These are phyloP conservation scores for Sus cebifrons DNA, from an alignment of 2,797 vertebrate species.

Conservation along the genomic window DNA sequence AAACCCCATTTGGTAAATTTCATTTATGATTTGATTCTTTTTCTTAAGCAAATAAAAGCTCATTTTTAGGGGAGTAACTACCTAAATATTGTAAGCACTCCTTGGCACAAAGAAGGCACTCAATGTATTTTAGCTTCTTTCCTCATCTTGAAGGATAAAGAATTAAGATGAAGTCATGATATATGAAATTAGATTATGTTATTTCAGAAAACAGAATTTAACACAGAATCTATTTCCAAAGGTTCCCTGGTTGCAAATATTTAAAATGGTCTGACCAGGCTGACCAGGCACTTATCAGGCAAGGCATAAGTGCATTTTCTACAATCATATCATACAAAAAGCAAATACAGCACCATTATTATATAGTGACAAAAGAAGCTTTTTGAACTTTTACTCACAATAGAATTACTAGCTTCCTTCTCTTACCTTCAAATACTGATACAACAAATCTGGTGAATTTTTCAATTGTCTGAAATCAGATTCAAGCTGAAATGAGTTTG, in stretches of 20 bases:
- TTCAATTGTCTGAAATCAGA: slow-evolving; percentile 95
- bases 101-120: neutral
- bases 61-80: slow-evolving; percentile 16
- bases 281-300: neutral
- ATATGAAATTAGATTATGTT: slow-evolving; percentile 14
- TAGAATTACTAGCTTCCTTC: neutral
- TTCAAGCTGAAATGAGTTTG: slow-evolving; percentile 97
- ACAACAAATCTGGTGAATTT: slow-evolving; percentile 92
- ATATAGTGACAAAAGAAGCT: neutral
- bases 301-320: neutral
- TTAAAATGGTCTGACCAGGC: neutral
- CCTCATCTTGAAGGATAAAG: neutral
- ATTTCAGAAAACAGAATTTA: slow-evolving; percentile 49
- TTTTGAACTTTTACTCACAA: slow-evolving; percentile 42
- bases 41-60: slow-evolving; percentile 57
- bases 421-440: slow-evolving; percentile 95
- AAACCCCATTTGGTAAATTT: slow-evolving; percentile 45
- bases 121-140: slow-evolving; percentile 17
- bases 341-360: neutral
- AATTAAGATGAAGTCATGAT: slow-evolving; percentile 28
- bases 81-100: neutral
- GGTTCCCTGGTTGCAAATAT: neutral
- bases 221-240: slow-evolving; percentile 39
- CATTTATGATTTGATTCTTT: slow-evolving; percentile 34
- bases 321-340: neutral